Evolutionary conservation across 2,113 vertebrate genomes (phyloP).

Genomic region (Poicephalus gulielmi): DNA sequence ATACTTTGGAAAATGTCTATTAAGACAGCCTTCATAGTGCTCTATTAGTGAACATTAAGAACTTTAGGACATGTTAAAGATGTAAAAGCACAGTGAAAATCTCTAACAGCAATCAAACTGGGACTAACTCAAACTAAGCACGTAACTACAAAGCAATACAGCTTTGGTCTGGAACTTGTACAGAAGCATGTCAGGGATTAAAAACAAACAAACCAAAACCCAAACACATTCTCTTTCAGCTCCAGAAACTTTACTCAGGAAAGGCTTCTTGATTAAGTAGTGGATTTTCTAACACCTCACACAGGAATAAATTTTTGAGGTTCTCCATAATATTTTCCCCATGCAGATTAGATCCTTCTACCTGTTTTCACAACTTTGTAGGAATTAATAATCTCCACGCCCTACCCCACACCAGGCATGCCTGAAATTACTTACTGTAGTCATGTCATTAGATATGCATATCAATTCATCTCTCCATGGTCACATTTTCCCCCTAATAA

Average conservation of each 20-base stretch:
- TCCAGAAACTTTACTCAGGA: background rate
- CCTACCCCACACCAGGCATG: background rate
- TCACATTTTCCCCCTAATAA: background rate
- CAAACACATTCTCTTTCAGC: background rate
- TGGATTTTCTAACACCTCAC: background rate
- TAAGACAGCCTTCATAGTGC: background rate
- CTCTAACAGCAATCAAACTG: background rate
- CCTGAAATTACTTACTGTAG: background rate
- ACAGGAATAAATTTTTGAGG: background rate
- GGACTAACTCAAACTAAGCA: background rate
- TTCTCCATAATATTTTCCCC: background rate
- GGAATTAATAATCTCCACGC: background rate
- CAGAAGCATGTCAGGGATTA: background rate
- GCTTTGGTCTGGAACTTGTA: background rate
- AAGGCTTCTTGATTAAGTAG: background rate
- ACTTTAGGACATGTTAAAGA: background rate
- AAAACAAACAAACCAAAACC: background rate
- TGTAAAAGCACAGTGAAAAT: background rate
- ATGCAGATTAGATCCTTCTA: background rate
- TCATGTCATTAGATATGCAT: fast-evolving
- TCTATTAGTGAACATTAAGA: background rate
- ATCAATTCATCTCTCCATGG: background rate
- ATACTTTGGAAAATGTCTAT: background rate
- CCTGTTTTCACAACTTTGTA: background rate
- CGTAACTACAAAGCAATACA: background rate